Evolutionary conservation across 1,140 invertebrate genomes (phyloP).

Genomic region (Delia radicum): DNA sequence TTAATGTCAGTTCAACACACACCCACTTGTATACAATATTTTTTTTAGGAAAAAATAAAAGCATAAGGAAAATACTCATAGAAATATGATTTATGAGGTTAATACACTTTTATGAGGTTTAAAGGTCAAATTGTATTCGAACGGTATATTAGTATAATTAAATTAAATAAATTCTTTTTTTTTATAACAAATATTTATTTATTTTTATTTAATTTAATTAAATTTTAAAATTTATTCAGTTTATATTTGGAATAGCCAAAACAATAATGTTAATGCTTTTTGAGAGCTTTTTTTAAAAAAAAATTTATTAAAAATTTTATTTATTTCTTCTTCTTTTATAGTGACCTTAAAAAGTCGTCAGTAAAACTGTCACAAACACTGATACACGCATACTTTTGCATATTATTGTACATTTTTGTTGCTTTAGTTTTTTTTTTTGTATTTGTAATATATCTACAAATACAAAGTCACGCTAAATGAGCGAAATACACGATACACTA

Average conservation of each 20-base stretch:
- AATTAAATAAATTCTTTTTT: neutral
- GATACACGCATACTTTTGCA: neutral
- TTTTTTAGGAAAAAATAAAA: too few species aligned
- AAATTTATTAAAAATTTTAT: too few species aligned
- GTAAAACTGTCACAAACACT: neutral
- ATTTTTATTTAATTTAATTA: too few species aligned
- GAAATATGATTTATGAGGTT: neutral
- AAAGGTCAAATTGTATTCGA: neutral
- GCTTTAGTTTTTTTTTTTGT: too few species aligned
- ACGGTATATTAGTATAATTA: neutral
- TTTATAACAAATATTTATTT: too few species aligned
- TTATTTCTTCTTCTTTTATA: neutral
- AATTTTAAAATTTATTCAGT: neutral
- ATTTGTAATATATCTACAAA: neutral
- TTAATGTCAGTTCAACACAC: neutral
- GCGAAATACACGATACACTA: neutral
- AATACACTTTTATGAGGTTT: neutral
- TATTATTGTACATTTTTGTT: too few species aligned
- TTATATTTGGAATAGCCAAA: neutral
- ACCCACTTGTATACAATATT: neutral
- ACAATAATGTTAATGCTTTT: too few species aligned
- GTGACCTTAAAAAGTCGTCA: neutral
- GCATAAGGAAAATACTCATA: neutral
- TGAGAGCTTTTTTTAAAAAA: too few species aligned
- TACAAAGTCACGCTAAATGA: neutral